Evolutionary conservation across 2,888 invertebrate genomes (phyloP), one percentile per base, ranked within the genome.

Genomic region (Hybos culiciformis): DNA sequence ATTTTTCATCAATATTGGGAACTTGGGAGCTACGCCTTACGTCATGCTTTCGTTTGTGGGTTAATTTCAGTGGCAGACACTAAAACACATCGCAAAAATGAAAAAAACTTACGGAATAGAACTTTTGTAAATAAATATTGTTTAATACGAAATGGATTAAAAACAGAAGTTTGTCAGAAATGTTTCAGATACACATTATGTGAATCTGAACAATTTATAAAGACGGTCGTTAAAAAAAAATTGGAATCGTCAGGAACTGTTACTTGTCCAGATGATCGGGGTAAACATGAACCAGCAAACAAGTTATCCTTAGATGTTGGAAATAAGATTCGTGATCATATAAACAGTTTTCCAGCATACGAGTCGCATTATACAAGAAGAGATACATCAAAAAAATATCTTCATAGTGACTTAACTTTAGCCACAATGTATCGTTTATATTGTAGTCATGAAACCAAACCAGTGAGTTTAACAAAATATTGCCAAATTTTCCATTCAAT

Each of bases 201-300:
- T 39, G 50, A 51, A 43, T 39, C 45, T n/a, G 44, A 50, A 21
- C 42, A 46, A 44, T 47, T 51, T 40, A 40, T 48, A 46, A 46
- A 47, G 50, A 49, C 37, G 23, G 47, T 49, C 18, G 41, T 42
- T 12, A 49, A 48, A 24, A 46, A 42, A 41, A 48, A 48, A 43
- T 21, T 47, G 15, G 23, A 45, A 14, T 31, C 31, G 23, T 7
- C 19, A 33, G 39, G 20, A 17, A 23, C 26, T 14, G 19, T 29
- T 18, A 38, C 31, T 15, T 14, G 26, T 14, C 17, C 11, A 29
- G 47, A 48, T 47, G 33, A 31, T 14, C 43, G 45, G 3, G 46
- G 45, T 31, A 44, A 40, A 23, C 44, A 44, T 33, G 9, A 29
- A 20, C 19, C 37, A 19, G 32, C 46, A 9, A 46, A 44, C 15